Evolutionary conservation across 2,797 vertebrate species (phyloP).

Genomic region (Telmatherina bonti): DNA sequence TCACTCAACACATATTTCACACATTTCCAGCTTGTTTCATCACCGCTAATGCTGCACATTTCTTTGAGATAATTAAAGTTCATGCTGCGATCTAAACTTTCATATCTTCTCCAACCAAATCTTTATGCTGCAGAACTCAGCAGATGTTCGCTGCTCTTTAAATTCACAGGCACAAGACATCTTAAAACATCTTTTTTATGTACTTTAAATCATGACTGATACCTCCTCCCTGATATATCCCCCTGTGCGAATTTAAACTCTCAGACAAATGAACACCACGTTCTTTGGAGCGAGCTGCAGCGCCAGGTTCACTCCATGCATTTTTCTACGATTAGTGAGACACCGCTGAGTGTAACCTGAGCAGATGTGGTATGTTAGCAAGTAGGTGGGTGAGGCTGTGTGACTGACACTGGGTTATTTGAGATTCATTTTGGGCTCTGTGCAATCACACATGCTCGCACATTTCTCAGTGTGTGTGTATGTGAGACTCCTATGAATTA

Average conservation of each 20-base stretch:
- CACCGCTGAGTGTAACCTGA: constrained; percentile 68
- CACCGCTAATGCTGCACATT: not conserved
- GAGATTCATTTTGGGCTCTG: constrained; percentile 53
- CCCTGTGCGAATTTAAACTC: constrained; percentile 46
- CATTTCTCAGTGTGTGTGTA: constrained; percentile 17
- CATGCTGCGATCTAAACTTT: not conserved
- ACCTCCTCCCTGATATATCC: constrained; percentile 13
- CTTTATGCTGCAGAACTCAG: not conserved
- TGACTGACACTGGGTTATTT: constrained; percentile 55
- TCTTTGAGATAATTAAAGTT: not conserved
- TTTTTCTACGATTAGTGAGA: constrained; percentile 68
- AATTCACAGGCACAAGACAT: not conserved
- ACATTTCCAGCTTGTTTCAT: not conserved
- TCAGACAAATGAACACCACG: constrained; percentile 37
- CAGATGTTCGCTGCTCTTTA: not conserved
- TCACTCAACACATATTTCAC: not conserved
- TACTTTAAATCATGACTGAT: constrained; percentile 41
- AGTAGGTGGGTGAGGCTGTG: constrained; percentile 29
- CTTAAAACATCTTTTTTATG: constrained; percentile 36
- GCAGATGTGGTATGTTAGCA: constrained; percentile 42
- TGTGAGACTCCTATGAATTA: constrained; percentile 64
- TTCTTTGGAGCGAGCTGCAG: constrained; percentile 21
- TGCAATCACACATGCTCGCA: constrained; percentile 48
- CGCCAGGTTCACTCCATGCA: constrained; percentile 55
- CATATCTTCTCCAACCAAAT: not conserved